phyloP scores from a whole-genome alignment of 2,888 invertebrate species.

The Caenorhabditis panamensis region DNA sequence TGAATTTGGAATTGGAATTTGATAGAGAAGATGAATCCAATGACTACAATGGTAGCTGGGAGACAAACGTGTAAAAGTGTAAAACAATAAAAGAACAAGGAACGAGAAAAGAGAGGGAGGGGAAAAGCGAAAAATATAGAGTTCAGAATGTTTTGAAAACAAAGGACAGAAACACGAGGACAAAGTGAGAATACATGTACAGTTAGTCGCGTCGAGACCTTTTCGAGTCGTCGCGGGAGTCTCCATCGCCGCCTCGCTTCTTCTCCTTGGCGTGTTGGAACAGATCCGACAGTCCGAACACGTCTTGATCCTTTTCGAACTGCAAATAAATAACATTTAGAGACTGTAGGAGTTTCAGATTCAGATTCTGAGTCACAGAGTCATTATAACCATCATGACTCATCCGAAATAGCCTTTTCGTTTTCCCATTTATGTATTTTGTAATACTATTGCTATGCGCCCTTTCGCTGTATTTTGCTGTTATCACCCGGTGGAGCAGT shows the following conservation, averaged over 20 bases:
- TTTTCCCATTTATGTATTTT: not conserved
- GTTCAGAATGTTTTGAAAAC: slow-evolving; percentile 3
- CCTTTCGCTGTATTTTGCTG: slow-evolving; percentile 6
- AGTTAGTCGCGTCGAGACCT: slow-evolving; percentile 55
- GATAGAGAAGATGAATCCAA: not conserved
- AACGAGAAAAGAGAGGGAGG: too few relatives aligned
- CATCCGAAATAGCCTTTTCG: slow-evolving; percentile 15
- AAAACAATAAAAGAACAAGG: not conserved
- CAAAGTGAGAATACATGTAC: not conserved
- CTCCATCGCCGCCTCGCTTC: slow-evolving; percentile 67
- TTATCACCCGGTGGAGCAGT: too few relatives aligned
- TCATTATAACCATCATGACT: slow-evolving; percentile 34
- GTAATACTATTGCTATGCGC: not conserved
- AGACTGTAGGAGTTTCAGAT: too few relatives aligned
- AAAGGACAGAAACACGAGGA: not conserved
- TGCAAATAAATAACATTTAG: slow-evolving; percentile 56
- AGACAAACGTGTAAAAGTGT: not conserved
- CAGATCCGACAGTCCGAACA: slow-evolving; percentile 98
- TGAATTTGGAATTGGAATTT: not conserved
- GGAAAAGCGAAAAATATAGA: too few relatives aligned
- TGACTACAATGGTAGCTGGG: too few relatives aligned
- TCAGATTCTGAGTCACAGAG: slow-evolving; percentile 20
- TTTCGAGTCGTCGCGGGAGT: slow-evolving; percentile 58
- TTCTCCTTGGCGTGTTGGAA: slow-evolving; percentile 93
- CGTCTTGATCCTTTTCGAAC: slow-evolving; percentile 87